Conservation (phyloP, 2,888 invertebrate genomes). For the Tubulanus polymorphus region DNA sequence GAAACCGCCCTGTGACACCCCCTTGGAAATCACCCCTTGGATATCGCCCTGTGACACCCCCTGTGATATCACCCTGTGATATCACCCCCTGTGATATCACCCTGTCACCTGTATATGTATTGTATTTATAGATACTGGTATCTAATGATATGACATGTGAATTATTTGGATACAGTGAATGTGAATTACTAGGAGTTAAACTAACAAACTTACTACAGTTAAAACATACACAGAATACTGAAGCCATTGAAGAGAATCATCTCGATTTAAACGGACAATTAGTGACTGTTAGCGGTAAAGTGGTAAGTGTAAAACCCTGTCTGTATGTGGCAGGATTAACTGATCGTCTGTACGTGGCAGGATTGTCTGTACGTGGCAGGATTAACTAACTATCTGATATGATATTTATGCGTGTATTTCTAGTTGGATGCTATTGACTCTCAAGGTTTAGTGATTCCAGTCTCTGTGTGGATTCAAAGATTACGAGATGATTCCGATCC, state of each 20-base stretch:
- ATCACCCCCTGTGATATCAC: too few species aligned
- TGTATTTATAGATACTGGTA: constrained; percentile 64
- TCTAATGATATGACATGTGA: constrained; percentile 66
- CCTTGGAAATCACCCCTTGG: too few species aligned
- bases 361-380: too few species aligned
- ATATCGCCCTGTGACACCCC: too few species aligned
- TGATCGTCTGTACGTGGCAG: too few species aligned
- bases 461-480: constrained; percentile 63
- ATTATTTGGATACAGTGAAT: constrained; percentile 44
- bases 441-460: constrained; percentile 60
- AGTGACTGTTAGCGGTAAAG: constrained; percentile 65
- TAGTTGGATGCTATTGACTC: constrained; percentile 64
- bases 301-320: constrained; percentile 49
- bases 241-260: constrained; percentile 47
- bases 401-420: too few species aligned
- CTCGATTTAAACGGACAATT: constrained; percentile 57
- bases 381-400: too few species aligned
- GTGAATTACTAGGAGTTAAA: constrained; percentile 57
- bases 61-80: too few species aligned
- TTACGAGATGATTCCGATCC: constrained; percentile 24
- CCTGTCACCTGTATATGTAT: too few species aligned
- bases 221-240: constrained; percentile 40
- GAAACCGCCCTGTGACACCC: too few species aligned
- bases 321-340: too few species aligned
- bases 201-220: constrained; percentile 44